These are phyloP conservation scores for Salvelinus fontinalis DNA, from an alignment of 2,113 vertebrate species.

Conservation along the genomic window DNA sequence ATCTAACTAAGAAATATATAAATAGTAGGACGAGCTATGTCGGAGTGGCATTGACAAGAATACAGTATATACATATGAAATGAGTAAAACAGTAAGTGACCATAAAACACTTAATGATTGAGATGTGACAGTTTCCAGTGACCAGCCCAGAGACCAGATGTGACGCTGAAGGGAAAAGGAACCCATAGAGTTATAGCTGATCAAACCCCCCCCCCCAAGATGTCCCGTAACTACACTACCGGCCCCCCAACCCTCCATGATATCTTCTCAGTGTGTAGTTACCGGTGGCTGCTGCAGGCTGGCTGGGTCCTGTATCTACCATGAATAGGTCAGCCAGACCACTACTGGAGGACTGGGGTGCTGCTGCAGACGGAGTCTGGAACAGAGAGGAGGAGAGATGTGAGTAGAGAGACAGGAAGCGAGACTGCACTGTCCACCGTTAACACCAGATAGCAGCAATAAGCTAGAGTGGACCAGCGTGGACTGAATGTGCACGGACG, in stretches of 20 bases:
- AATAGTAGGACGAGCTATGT: too few species aligned
- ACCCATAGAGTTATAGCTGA: too few species aligned
- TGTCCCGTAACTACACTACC: too few species aligned
- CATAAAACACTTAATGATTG: too few species aligned
- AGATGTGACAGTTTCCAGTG: too few species aligned
- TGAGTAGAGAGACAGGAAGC: background rate
- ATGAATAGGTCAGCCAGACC: constrained; percentile 87
- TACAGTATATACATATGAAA: too few species aligned
- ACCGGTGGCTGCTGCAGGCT: constrained; percentile 78
- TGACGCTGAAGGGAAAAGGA: too few species aligned
- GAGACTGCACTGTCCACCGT: background rate
- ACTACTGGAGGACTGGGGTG: constrained; percentile 73
- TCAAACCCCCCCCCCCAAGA: too few species aligned
- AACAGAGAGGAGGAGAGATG: constrained; percentile 10
- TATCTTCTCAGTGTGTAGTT: background rate
- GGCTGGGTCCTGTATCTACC: constrained; percentile 74
- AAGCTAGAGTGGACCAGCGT: background rate
- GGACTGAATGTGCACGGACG: background rate
- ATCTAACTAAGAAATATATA: too few species aligned
- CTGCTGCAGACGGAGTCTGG: constrained; percentile 59
- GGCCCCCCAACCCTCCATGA: background rate
- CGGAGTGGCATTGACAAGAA: too few species aligned
- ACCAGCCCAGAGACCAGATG: too few species aligned
- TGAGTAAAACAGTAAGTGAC: too few species aligned
- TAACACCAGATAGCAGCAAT: background rate